Conservation (phyloP, 1,140 invertebrate genomes). For the Drosophila leontia region DNA sequence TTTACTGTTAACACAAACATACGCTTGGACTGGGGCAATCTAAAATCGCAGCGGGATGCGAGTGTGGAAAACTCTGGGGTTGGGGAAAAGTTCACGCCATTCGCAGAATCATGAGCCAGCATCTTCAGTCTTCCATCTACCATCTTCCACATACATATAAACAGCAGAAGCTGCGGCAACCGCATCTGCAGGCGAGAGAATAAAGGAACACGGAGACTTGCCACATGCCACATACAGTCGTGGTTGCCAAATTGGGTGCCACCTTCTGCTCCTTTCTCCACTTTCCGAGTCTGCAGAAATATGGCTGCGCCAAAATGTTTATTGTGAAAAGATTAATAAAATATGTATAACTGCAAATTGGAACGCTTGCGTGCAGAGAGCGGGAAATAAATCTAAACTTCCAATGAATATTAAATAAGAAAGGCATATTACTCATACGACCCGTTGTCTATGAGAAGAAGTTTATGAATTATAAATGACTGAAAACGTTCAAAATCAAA, state of each 20-base stretch:
- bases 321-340: conserved; percentile 67
- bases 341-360: conserved; percentile 48
- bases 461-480: conserved; percentile 19
- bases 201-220: conserved; percentile 42
- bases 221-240: conserved; percentile 61
- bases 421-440: conserved; percentile 43
- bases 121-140: conserved; percentile 20
- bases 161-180: conserved; percentile 33
- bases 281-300: conserved; percentile 29
- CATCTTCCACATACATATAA: conserved; percentile 12
- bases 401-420: conserved; percentile 17
- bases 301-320: conserved; percentile 71
- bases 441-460: conserved; percentile 15
- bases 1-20: conserved; percentile 49
- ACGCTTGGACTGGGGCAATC: conserved; percentile 46
- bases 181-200: conserved; percentile 43
- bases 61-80: conserved; percentile 11
- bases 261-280: background rate
- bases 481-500: background rate
- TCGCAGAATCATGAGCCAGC: conserved; percentile 65
- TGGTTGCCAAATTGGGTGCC: conserved; percentile 63
- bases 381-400: conserved; percentile 27
- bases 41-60: conserved; percentile 64
- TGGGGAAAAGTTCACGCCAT: conserved; percentile 71
- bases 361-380: conserved; percentile 14